Base-by-base conservation (phyloP, 2,113 vertebrate species). In the Hiodon tergisus region DNA sequence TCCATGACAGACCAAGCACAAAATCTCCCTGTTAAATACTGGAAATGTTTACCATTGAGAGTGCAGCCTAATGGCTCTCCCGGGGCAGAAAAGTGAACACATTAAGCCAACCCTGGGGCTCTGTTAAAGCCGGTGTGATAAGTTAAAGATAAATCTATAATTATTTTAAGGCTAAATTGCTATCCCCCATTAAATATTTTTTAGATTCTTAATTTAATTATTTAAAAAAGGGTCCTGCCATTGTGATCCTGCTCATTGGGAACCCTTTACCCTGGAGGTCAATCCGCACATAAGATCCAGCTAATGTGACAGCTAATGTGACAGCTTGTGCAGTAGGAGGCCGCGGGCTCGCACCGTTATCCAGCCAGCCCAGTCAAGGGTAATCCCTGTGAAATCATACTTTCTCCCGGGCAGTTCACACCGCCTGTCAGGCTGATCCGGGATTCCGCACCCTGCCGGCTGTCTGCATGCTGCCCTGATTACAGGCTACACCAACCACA, bases 301-400 rank as follows among this genome's bases (percentile, higher is more conserved):
- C 31, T 31, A 31, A 31, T 31, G 31, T 31, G 31, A 31, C 31
- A 31, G 31, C 84, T 91, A 88, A 89, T 89, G 87, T 88, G 86
- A 86, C 86, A 78, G 80, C 76, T 47, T 31, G 61, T 11, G 61
- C 60, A 65, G 14, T 17, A 4, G 60, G 60, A 58, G 61, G 48
- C 53, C 9, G 8, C 69, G 47, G 69, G 80, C 53, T 8, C 16
- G 52, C 62, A 31, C 31, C 31, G 31, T 31, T 31, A 31, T 46
- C 55, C 73, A 75, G 65, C 73, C 67, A 63, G 63, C 82, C 87
- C 84, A 54, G 81, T 80, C 83, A 83, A 73, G 4, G 46, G 46
- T 67, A 68, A 75, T 67, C 53, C 76, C 65, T 46, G 9, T 75
- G 65, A 75, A 75, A 75, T 75, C 63, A 14, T 65, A 48, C 9